phyloP scores from a whole-genome alignment of 2,888 invertebrate species.

The Ellobium chinense region DNA sequence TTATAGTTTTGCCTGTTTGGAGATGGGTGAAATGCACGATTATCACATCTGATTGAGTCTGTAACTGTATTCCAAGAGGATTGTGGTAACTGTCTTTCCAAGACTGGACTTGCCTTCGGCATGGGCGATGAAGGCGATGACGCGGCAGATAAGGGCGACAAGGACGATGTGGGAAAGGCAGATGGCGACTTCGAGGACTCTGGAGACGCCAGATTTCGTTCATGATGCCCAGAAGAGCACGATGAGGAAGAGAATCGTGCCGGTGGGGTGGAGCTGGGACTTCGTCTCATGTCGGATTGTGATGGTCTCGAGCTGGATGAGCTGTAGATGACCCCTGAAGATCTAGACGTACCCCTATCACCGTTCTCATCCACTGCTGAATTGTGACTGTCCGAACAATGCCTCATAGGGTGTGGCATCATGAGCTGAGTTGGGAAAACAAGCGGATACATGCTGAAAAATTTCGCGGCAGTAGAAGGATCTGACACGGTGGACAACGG shows the following conservation, averaged over 20 bases:
- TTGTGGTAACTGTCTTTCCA: background rate
- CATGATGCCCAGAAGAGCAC: background rate
- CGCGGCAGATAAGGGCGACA: background rate
- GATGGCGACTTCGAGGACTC: background rate
- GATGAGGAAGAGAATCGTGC: background rate
- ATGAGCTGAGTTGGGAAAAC: slow-evolving; percentile 20
- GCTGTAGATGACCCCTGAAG: background rate
- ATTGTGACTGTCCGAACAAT: background rate
- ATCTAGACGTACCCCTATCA: background rate
- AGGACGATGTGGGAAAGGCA: background rate
- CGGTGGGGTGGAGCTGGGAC: background rate
- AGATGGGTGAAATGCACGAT: background rate
- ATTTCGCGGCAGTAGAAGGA: background rate
- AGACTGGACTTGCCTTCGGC: background rate
- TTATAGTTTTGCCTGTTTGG: background rate
- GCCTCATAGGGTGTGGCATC: background rate
- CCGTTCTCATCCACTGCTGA: background rate
- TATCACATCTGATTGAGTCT: background rate
- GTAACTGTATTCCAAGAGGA: background rate
- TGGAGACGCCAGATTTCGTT: background rate
- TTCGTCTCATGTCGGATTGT: background rate
- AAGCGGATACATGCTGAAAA: slow-evolving; percentile 30
- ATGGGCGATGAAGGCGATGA: slow-evolving; percentile 18
- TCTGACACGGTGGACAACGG: background rate
- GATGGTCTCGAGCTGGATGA: background rate